Evolutionary conservation across 2,888 invertebrate genomes (phyloP).

Genomic region (Acleris holmiana): DNA sequence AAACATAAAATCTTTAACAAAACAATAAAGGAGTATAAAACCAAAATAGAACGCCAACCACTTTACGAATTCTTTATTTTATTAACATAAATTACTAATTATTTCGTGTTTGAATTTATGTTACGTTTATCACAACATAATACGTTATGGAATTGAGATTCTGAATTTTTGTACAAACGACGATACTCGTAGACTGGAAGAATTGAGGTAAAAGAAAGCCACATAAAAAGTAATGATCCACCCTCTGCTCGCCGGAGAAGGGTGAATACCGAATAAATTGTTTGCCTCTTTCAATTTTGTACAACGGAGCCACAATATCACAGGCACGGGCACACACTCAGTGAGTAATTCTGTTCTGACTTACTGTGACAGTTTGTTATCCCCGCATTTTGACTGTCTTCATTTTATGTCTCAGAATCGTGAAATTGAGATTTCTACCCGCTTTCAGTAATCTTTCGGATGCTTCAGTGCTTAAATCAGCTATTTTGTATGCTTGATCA

Average conservation of each 20-base stretch:
- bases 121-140: not conserved
- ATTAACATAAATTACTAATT: slow-evolving; percentile 1
- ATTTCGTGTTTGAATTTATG: slow-evolving; percentile 4
- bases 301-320: slow-evolving; percentile 46
- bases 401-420: not conserved
- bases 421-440: not conserved
- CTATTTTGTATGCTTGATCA: too few relatives aligned
- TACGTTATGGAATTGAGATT: slow-evolving; percentile 41
- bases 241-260: slow-evolving; percentile 58
- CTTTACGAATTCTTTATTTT: too few relatives aligned
- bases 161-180: slow-evolving; percentile 72
- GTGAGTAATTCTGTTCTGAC: slow-evolving; percentile 20
- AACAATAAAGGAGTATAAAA: not conserved
- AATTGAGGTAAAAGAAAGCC: slow-evolving; percentile 72
- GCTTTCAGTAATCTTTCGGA: too few relatives aligned
- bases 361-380: slow-evolving; percentile 16
- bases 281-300: slow-evolving; percentile 75
- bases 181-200: slow-evolving; percentile 70
- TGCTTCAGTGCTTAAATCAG: too few relatives aligned
- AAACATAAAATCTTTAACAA: not conserved
- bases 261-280: slow-evolving; percentile 74
- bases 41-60: too few relatives aligned
- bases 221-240: slow-evolving; percentile 77
- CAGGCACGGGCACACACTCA: slow-evolving; percentile 39
- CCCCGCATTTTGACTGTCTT: not conserved